phyloP scores from a whole-genome alignment of 2,113 vertebrate species.

The Noturus placidus region DNA sequence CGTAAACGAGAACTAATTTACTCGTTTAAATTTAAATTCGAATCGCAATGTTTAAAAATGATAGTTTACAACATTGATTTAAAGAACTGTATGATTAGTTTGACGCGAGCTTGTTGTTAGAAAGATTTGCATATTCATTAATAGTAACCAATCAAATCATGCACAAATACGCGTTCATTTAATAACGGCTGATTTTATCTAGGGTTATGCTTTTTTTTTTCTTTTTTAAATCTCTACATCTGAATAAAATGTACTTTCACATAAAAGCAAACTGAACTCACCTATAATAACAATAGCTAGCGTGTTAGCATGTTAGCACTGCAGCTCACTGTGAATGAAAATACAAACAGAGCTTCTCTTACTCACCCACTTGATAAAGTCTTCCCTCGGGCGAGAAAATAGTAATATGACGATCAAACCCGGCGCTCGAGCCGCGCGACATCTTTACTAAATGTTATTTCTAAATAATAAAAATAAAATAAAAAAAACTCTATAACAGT shows the following conservation, averaged over 20 bases:
- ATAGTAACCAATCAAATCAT: not conserved
- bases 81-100: not conserved
- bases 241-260: not conserved
- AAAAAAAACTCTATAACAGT: not conserved
- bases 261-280: not conserved
- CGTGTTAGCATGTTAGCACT: not conserved
- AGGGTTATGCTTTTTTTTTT: not conserved
- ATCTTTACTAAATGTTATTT: conserved; percentile 58
- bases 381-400: conserved; percentile 93
- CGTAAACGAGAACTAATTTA: not conserved
- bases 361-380: conserved; percentile 95
- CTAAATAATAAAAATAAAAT: not conserved
- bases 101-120: too few species aligned
- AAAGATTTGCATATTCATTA: not conserved
- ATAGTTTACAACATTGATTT: not conserved
- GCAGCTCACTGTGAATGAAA: conserved; percentile 64
- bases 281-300: not conserved
- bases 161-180: not conserved
- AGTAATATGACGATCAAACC: conserved; percentile 91
- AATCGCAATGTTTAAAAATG: not conserved
- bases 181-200: not conserved
- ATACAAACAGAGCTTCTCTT: conserved; percentile 56
- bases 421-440: conserved; percentile 91
- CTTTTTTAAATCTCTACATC: not conserved
- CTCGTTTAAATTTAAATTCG: not conserved